Base-by-base conservation (phyloP, 2,797 vertebrate species). In the Takifugu ocellatus region DNA sequence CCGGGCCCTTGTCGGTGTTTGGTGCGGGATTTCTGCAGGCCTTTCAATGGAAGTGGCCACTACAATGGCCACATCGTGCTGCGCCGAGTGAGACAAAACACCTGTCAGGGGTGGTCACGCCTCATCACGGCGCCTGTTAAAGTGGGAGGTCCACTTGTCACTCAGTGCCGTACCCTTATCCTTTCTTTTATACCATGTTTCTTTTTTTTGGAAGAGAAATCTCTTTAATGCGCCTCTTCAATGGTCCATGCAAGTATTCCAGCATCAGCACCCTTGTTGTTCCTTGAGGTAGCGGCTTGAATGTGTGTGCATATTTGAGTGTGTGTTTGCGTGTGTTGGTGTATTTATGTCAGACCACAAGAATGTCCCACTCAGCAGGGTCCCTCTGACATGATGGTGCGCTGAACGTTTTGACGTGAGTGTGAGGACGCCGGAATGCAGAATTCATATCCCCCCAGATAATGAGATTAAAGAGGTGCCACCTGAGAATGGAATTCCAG, bases 381-480 rank as follows among this genome's bases (percentile, higher is more conserved):
- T 47, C 43, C 39, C 62, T 56, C 33, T 39, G 54, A 69, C 63
- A 73, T 71, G 51, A 80, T 45, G 53, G 60, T 66, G 51, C 36
- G 49, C 53, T 25, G 50, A 65, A 50, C 15, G 31, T n/a, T 31
- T 51, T 54, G 47, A 25, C 63, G 11, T 53, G 24, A 27, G 56
- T 47, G 36, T 55, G 50, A 60, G 47, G 56, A 66, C 25, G 54
- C 54, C 73, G 85, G 88, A 91, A 91, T 90, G 88, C 77, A 83
- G 81, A 85, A 87, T 87, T 89, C 80, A 86, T 88, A 85, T 87
- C 77, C 82, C 86, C 61, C 56, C 61, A 77, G 84, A 88, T 91
- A 90, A 91, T 88, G 72, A 88, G 89, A 91, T 91, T 90, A 89
- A 79, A 70, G 69, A 85, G 25, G 59, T 83, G 74, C 61, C 70